These are phyloP conservation scores for Physella acuta DNA, from an alignment of 1,140 invertebrate species.

Conservation along the genomic window DNA sequence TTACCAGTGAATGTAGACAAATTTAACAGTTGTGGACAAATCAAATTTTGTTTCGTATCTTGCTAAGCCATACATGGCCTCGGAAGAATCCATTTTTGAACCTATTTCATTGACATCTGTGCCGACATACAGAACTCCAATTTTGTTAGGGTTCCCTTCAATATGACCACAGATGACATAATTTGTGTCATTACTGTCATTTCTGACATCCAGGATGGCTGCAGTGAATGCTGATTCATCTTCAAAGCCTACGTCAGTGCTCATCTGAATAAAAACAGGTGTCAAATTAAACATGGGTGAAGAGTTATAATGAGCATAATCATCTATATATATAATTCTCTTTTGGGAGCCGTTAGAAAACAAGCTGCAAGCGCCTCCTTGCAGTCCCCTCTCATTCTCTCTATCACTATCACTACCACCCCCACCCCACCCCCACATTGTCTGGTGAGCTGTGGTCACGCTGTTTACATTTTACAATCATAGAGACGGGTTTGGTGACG, in stretches of 20 bases:
- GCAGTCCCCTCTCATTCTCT: too few relatives aligned
- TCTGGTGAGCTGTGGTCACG: too few relatives aligned
- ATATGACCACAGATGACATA: slow-evolving; percentile 48
- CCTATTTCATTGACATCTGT: slow-evolving; percentile 33
- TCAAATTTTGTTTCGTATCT: slow-evolving; percentile 46
- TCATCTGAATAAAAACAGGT: slow-evolving; percentile 33
- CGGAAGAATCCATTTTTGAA: slow-evolving; percentile 34
- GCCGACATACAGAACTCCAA: slow-evolving; percentile 34
- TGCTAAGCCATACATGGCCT: slow-evolving; percentile 48
- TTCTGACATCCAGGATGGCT: slow-evolving; percentile 39
- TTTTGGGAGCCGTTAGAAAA: too few relatives aligned
- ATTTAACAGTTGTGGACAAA: slow-evolving; percentile 49
- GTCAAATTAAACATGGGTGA: neutral
- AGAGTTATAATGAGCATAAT: too few relatives aligned
- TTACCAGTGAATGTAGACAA: slow-evolving; percentile 53
- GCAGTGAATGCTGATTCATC: slow-evolving; percentile 36
- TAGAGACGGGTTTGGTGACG: too few relatives aligned
- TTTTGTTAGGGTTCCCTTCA: slow-evolving; percentile 42
- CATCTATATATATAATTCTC: too few relatives aligned
- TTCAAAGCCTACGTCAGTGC: slow-evolving; percentile 38
- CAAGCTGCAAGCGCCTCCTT: too few relatives aligned
- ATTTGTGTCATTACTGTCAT: slow-evolving; percentile 34
- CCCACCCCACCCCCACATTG: too few relatives aligned
- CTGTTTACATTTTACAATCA: too few relatives aligned
- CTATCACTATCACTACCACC: too few relatives aligned